These are phyloP conservation scores for Patella vulgata DNA, from an alignment of 1,140 invertebrate genomes.

Conservation along the genomic window DNA sequence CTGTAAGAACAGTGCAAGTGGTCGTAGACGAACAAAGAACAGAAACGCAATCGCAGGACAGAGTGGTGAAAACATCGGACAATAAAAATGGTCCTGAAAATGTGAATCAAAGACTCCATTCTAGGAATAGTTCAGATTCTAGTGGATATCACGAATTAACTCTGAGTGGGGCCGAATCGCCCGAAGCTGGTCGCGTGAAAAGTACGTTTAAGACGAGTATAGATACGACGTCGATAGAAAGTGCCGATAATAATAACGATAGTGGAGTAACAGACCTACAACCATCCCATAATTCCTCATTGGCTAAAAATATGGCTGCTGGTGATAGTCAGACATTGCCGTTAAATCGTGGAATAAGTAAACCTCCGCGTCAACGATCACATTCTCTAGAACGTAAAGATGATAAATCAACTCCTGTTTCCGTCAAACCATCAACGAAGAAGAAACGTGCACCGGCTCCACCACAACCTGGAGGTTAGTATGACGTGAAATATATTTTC, in stretches of 20 bases:
- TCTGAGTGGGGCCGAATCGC: slow-evolving; percentile 71
- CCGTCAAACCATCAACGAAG: slow-evolving; percentile 32
- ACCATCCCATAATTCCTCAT: slow-evolving; percentile 17
- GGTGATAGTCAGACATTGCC: slow-evolving; percentile 34
- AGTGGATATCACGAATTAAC: slow-evolving; percentile 81
- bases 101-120: slow-evolving; percentile 68
- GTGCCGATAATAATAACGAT: slow-evolving; percentile 46
- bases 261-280: slow-evolving; percentile 45
- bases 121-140: slow-evolving; percentile 80
- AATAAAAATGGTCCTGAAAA: slow-evolving; percentile 6
- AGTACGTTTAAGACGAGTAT: slow-evolving; percentile 45
- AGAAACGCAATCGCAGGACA: slow-evolving; percentile 14
- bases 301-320: slow-evolving; percentile 7
- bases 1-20: neutral
- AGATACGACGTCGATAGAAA: slow-evolving; percentile 54
- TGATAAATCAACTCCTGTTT: slow-evolving; percentile 1
- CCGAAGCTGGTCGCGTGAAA: slow-evolving; percentile 38
- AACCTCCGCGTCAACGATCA: slow-evolving; percentile 13
- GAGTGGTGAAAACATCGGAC: slow-evolving; percentile 60
- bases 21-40: slow-evolving; percentile 6
- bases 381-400: slow-evolving; percentile 31
- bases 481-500: neutral
- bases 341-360: slow-evolving; percentile 19
- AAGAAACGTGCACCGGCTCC: slow-evolving; percentile 53
- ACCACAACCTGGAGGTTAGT: slow-evolving; percentile 24